Evolutionary conservation across 2,113 vertebrate genomes (phyloP).

Genomic region (Tragelaphus scriptus): DNA sequence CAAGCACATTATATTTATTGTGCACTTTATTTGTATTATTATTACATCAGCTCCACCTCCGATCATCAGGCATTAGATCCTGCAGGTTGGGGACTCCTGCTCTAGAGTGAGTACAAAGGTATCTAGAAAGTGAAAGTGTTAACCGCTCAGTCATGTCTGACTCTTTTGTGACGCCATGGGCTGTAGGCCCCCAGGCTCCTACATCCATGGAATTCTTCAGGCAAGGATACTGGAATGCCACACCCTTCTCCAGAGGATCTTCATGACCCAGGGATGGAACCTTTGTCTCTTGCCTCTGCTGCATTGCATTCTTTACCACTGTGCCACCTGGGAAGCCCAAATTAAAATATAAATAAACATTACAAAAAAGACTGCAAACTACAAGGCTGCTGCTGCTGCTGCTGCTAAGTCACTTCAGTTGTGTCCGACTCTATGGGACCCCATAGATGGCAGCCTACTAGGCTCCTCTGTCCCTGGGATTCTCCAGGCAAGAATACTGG

Average conservation of each 20-base stretch:
- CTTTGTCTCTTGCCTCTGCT: background rate
- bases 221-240: background rate
- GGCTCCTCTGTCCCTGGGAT: too few relatives aligned
- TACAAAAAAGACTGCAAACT: too few relatives aligned
- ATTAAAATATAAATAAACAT: background rate
- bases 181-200: background rate
- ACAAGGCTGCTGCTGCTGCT: too few relatives aligned
- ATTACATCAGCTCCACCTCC: background rate
- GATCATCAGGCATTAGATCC: background rate
- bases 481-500: too few relatives aligned
- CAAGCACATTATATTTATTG: background rate
- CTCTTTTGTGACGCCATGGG: background rate
- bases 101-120: background rate
- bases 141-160: background rate
- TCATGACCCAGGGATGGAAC: background rate
- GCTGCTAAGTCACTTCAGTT: too few relatives aligned
- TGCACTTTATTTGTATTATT: background rate
- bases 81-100: background rate
- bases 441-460: too few relatives aligned
- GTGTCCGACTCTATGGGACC: too few relatives aligned
- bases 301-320: background rate
- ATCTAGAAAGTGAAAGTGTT: background rate
- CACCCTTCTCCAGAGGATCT: background rate
- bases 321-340: background rate
- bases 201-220: background rate